Evolutionary conservation across 1,140 invertebrate genomes (phyloP).

Genomic region (Ladona fulva): DNA sequence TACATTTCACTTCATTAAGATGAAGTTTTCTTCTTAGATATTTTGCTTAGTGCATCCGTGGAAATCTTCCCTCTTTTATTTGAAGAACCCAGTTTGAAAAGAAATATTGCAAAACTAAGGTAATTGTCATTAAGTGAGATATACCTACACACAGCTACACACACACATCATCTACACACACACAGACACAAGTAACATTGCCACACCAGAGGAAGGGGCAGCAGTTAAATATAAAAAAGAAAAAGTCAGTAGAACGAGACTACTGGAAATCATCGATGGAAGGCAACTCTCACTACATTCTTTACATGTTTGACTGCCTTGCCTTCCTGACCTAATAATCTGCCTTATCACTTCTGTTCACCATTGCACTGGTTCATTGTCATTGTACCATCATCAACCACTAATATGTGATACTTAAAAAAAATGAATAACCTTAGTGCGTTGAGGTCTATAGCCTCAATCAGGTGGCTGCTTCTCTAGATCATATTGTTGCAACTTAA

Average conservation of each 20-base stretch:
- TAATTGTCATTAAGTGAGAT: not conserved
- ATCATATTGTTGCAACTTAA: not conserved
- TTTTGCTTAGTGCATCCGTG: too few species aligned
- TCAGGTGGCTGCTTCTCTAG: not conserved
- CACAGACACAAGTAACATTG: too few species aligned
- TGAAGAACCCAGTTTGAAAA: too few species aligned
- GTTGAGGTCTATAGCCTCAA: not conserved
- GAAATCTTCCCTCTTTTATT: too few species aligned
- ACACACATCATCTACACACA: too few species aligned
- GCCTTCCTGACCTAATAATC: not conserved
- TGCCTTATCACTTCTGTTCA: constrained; percentile 9
- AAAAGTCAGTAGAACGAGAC: too few species aligned
- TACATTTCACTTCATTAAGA: too few species aligned
- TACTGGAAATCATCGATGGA: too few species aligned
- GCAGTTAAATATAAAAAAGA: too few species aligned
- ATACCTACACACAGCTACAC: not conserved
- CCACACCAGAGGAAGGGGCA: too few species aligned
- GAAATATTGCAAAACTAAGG: not conserved
- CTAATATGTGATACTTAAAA: constrained; percentile 2
- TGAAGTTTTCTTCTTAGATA: too few species aligned
- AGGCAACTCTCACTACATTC: not conserved
- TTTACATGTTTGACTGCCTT: not conserved
- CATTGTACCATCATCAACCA: constrained; percentile 9
- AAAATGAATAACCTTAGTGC: not conserved
- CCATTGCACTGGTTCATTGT: not conserved